phyloP scores from a whole-genome alignment of 2,113 vertebrate species.

The Aix galericulata region DNA sequence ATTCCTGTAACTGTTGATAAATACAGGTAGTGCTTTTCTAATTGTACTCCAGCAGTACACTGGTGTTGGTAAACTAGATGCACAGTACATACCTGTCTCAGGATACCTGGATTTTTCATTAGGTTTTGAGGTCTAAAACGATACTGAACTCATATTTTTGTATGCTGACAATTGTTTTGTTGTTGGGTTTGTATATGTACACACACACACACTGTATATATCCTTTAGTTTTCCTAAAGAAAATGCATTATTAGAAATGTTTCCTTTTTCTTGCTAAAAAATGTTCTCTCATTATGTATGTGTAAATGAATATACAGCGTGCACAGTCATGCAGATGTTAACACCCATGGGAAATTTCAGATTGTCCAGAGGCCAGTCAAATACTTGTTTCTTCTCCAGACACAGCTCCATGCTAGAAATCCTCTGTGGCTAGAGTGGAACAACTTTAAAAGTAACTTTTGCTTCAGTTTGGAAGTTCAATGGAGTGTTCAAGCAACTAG shows the following conservation, averaged over 20 bases:
- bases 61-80: not conserved
- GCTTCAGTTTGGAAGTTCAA: not conserved
- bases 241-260: not conserved
- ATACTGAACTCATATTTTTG: conserved; percentile 51
- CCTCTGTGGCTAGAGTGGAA: not conserved
- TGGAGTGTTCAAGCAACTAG: not conserved
- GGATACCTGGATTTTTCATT: conserved; percentile 43
- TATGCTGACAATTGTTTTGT: conserved; percentile 20
- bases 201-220: conserved; percentile 38
- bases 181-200: too few species aligned
- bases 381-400: not conserved
- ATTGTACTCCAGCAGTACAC: not conserved
- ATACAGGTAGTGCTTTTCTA: conserved; percentile 36
- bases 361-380: not conserved
- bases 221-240: conserved; percentile 20
- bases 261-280: not conserved
- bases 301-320: not conserved
- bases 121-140: conserved; percentile 31
- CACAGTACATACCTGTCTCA: conserved; percentile 26
- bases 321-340: not conserved
- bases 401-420: not conserved
- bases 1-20: not conserved
- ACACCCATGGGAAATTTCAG: not conserved
- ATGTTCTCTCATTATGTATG: not conserved
- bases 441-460: not conserved